phyloP scores from a whole-genome alignment of 2,888 invertebrate genomes.

The Drosophila siamana region DNA sequence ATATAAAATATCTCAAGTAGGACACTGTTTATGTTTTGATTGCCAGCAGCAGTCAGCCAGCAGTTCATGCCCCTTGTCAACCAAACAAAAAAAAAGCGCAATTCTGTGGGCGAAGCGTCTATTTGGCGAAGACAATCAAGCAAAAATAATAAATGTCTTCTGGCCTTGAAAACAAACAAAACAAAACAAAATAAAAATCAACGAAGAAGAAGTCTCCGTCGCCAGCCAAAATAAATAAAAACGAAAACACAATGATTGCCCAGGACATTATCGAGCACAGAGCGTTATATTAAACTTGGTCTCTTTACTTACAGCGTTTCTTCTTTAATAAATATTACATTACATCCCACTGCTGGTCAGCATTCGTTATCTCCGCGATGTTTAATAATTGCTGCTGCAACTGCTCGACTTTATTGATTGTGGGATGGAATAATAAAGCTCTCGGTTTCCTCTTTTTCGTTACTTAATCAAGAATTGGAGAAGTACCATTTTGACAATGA shows the following conservation, averaged over 20 bases:
- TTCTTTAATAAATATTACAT: constrained; percentile 61
- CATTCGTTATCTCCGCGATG: too few relatives aligned
- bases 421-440: not conserved
- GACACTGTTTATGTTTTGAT: constrained; percentile 31
- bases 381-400: not conserved
- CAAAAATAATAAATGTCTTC: constrained; percentile 32
- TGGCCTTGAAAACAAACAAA: constrained; percentile 27
- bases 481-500: not conserved
- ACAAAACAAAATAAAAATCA: constrained; percentile 2
- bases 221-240: constrained; percentile 19
- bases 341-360: not conserved
- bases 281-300: constrained; percentile 12
- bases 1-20: constrained; percentile 11
- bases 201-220: not conserved
- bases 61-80: too few relatives aligned
- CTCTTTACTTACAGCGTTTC: constrained; percentile 56
- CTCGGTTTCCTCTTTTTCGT: not conserved
- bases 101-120: constrained; percentile 2
- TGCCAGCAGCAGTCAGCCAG: too few relatives aligned
- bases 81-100: constrained; percentile 12
- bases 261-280: constrained; percentile 32
- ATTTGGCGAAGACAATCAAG: constrained; percentile 22
- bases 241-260: constrained; percentile 6
- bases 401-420: not conserved
- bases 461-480: not conserved